Evolutionary conservation across 1,140 invertebrate genomes (phyloP).

Genomic region (Frieseomelitta varia): DNA sequence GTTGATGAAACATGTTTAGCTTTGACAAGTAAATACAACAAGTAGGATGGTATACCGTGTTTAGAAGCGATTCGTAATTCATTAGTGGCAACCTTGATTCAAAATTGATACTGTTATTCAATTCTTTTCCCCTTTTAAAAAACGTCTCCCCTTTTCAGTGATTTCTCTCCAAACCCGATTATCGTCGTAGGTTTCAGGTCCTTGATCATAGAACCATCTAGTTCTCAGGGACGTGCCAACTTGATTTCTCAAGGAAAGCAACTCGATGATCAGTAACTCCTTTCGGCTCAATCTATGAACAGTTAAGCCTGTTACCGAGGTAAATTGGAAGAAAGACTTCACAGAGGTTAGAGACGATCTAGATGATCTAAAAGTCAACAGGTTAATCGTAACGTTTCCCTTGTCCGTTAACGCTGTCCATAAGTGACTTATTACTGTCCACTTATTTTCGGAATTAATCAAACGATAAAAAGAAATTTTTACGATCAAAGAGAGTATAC

Average conservation of each 20-base stretch:
- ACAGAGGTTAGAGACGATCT: neutral
- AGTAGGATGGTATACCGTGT: neutral
- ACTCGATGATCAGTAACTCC: constrained; percentile 3
- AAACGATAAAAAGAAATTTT: neutral
- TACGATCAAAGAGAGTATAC: constrained; percentile 56
- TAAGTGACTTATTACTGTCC: too few relatives aligned
- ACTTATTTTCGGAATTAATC: neutral
- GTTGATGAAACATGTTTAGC: neutral
- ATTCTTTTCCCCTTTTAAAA: neutral
- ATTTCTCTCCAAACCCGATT: neutral
- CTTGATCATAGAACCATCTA: constrained; percentile 3
- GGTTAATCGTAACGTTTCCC: neutral
- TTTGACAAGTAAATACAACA: neutral
- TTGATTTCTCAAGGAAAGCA: constrained; percentile 47
- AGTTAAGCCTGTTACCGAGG: neutral
- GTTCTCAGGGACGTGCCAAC: constrained; percentile 10
- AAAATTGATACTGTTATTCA: neutral
- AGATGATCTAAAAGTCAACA: neutral
- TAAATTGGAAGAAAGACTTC: neutral
- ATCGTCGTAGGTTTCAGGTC: neutral
- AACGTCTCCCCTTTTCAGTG: neutral
- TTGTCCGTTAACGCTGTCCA: too few relatives aligned
- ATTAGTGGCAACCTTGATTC: constrained; percentile 28
- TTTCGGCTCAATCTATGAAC: neutral
- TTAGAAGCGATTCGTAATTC: neutral